A percentile compares a stretch with the other conserved stretches of the same genome.
phyloP scores from a whole-genome alignment of 2,888 invertebrate species.

The Luperina testacea region DNA sequence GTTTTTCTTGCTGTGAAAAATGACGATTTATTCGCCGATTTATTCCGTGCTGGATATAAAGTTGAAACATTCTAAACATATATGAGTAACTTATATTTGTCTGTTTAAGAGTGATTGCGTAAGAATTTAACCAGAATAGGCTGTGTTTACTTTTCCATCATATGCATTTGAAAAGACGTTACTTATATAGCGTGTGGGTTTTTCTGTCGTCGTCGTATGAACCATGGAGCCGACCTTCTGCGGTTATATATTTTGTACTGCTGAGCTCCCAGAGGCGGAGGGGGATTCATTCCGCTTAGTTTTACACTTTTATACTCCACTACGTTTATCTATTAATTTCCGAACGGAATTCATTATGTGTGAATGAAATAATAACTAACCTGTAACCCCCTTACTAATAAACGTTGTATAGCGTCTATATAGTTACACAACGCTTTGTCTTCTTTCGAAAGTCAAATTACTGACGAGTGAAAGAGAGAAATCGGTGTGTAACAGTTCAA shows the following conservation, averaged over 20 bases:
- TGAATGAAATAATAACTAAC: conserved; percentile 1
- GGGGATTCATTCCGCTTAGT: conserved; percentile 82
- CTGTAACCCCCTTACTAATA: not conserved
- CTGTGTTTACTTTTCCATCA: not conserved
- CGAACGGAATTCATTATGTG: conserved; percentile 14
- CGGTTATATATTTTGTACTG: no score
- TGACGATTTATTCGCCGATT: no score
- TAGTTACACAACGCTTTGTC: no score
- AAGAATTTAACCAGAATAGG: not conserved
- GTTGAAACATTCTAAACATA: not conserved
- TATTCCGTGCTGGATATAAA: not conserved
- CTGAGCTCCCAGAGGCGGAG: conserved; percentile 74
- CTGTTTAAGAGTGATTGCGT: not conserved
- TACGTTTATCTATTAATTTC: conserved; percentile 45
- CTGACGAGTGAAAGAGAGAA: no score
- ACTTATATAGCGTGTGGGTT: not conserved
- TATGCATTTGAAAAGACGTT: not conserved
- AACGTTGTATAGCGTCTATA: no score
- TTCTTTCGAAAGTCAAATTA: no score
- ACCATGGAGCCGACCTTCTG: conserved; percentile 2
- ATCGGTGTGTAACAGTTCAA: no score
- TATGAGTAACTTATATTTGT: not conserved
- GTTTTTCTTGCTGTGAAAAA: no score
- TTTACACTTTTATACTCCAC: conserved; percentile 68
- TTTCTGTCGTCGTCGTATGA: not conserved